Evolutionary conservation across 1,140 invertebrate genomes (phyloP), one percentile per base, ranked within the genome.

Genomic region (Drosophila nigromelanica): DNA sequence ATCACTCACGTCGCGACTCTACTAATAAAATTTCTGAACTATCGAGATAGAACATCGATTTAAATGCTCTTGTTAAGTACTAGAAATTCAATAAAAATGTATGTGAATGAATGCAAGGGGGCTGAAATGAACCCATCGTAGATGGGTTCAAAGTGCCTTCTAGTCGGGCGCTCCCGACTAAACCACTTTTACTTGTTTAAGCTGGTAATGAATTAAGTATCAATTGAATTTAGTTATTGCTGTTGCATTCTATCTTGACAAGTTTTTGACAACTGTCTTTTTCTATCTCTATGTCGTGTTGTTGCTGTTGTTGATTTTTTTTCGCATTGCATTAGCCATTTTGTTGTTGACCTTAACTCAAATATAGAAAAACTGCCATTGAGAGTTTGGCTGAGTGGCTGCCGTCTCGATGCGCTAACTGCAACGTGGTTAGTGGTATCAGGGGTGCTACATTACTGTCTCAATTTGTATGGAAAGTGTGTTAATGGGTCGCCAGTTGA

Each of bases 401-500:
- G 54, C 37, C 14, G 55, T 67, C 64, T 67, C 56, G 47, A 63
- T 48, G 45, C 45, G 45, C 45, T 27, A 11, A n/a, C 12, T 48
- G 47, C 47, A 30, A n/a, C 15, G 18, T 18, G 18, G 18, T 45
- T 33, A 11, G 33, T 54, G 48, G 54, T 58, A 54, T 54, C 33
- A 33, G 54, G 45, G 37, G 59, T 42, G 60, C 54, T 55, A 37
- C 39, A 37, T 69, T 60, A 62, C 58, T 55, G 37, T 63, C 27
- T 54, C 30, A 45, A 56, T 61, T 48, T 58, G 35, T 68, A 52
- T 78, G 75, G 77, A 83, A 90, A 90, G 85, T 91, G 82, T 90
- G 90, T 85, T 86, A 91, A 78, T 90, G 73, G 89, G 90, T 90
- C 90, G 85, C 77, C 71, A 80, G 74, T 74, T 91, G 85, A 91